Evolutionary conservation across 2,797 vertebrate genomes (phyloP).

Genomic region (Mus caroli): DNA sequence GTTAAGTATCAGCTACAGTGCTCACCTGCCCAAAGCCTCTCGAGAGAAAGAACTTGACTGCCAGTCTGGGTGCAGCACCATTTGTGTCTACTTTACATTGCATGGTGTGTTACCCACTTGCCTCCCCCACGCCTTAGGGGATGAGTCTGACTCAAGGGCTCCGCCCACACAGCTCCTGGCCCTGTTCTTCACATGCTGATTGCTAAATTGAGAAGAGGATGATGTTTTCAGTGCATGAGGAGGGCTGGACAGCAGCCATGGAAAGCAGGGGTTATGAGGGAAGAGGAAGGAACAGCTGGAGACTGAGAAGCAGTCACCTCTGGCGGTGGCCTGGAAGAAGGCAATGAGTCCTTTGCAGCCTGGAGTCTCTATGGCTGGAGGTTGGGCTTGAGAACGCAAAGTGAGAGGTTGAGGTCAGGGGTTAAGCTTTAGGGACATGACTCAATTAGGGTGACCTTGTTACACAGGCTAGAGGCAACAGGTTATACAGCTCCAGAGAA

Average conservation of each 20-base stretch:
- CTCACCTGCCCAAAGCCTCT: not conserved
- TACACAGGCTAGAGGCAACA: not conserved
- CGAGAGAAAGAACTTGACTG: not conserved
- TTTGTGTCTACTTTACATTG: not conserved
- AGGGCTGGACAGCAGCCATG: not conserved
- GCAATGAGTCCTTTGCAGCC: not conserved
- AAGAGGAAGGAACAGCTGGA: not conserved
- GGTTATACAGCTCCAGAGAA: not conserved
- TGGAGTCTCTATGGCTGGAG: not conserved
- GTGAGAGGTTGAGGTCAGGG: not conserved
- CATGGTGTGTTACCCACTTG: not conserved
- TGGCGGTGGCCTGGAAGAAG: not conserved
- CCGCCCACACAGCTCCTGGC: not conserved
- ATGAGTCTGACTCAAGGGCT: not conserved
- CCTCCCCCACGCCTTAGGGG: not conserved
- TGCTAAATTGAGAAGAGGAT: not conserved
- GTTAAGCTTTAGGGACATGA: not conserved
- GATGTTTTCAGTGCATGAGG: slow-evolving; percentile 15
- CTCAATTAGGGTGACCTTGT: not conserved
- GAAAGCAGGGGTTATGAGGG: not conserved
- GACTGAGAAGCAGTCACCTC: not conserved
- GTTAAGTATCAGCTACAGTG: not conserved
- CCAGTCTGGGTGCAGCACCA: not conserved
- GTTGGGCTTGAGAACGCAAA: not conserved
- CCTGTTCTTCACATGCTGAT: not conserved